These are phyloP conservation scores for Alloscopus bannaensis DNA, from an alignment of 2,888 invertebrate genomes.

Conservation along the genomic window DNA sequence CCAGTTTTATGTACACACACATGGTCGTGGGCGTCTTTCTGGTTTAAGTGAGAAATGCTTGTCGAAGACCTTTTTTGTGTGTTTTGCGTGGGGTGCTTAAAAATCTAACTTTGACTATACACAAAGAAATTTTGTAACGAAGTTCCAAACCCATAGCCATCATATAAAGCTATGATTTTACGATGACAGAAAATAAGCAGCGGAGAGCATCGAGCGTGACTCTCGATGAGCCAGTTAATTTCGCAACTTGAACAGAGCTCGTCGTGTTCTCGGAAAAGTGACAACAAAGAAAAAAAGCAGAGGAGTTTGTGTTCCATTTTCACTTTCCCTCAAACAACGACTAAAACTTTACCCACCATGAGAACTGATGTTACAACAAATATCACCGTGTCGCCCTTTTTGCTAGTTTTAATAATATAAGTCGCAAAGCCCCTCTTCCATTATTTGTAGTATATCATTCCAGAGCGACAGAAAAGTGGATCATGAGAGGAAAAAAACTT, in stretches of 20 bases:
- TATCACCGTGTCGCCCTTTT: no score
- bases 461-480: constrained; percentile 9
- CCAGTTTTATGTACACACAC: not conserved
- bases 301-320: constrained; percentile 11
- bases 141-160: not conserved
- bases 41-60: constrained; percentile 43
- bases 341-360: not conserved
- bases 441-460: constrained; percentile 23
- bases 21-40: constrained; percentile 42
- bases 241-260: constrained; percentile 27
- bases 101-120: no score
- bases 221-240: constrained; percentile 43
- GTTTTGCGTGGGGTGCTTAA: not conserved
- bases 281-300: constrained; percentile 5
- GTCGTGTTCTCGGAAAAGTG: not conserved
- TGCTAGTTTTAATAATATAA: not conserved
- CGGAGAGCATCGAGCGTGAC: constrained; percentile 23
- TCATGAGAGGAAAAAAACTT: constrained; percentile 11
- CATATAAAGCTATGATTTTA: constrained; percentile 30
- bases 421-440: not conserved
- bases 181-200: constrained; percentile 20
- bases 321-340: constrained; percentile 20
- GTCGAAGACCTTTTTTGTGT: constrained; percentile 31
- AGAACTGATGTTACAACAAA: not conserved
- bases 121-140: constrained; percentile 13